Conservation (phyloP, 2,113 vertebrate genomes). For the Callipepla californica region DNA sequence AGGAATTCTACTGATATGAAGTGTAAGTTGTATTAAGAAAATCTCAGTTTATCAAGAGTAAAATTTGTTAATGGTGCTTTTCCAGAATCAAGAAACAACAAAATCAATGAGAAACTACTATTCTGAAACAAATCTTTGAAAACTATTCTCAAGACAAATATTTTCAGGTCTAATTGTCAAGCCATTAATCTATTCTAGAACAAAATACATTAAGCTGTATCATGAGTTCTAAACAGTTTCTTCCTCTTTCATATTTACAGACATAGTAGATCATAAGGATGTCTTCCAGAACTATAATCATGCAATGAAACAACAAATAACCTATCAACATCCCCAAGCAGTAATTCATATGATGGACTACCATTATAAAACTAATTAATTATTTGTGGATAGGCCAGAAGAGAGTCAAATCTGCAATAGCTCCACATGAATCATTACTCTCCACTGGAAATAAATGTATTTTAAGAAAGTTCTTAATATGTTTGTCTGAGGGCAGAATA, state of each 20-base stretch:
- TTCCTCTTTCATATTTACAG: background rate
- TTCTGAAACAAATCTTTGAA: background rate
- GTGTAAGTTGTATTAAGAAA: background rate
- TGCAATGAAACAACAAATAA: background rate
- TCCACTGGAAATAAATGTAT: background rate
- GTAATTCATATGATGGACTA: background rate
- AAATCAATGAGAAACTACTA: background rate
- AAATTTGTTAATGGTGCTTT: background rate
- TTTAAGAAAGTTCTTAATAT: background rate
- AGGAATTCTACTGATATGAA: background rate
- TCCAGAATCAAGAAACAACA: background rate
- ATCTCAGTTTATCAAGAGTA: background rate
- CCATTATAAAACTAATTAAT: background rate
- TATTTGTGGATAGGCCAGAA: background rate
- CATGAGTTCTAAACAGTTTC: background rate
- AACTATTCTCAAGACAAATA: background rate
- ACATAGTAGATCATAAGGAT: background rate
- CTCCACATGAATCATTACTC: background rate
- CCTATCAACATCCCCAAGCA: background rate
- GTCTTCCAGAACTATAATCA: background rate
- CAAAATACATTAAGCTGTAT: background rate
- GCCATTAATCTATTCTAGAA: background rate
- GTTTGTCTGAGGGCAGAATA: background rate
- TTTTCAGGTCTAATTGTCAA: background rate
- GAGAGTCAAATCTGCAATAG: background rate